phyloP scores from a whole-genome alignment of 2,113 vertebrate genomes.

The Indicator maculatus region DNA sequence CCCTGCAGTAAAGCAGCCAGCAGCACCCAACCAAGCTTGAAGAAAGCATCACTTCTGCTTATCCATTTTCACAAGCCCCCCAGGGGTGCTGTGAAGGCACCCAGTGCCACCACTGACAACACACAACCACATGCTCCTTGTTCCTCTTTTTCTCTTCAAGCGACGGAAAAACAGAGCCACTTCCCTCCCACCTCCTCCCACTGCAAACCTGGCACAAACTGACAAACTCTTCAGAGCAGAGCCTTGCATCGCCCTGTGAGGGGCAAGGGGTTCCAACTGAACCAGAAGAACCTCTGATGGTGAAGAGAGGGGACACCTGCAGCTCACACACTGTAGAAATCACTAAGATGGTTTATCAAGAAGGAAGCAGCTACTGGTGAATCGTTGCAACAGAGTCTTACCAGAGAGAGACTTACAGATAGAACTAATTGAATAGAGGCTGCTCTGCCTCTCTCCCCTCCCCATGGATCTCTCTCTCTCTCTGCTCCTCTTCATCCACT shows the following conservation, averaged over 20 bases:
- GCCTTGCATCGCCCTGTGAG: background rate
- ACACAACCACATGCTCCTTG: background rate
- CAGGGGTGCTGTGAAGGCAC: background rate
- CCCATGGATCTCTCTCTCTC: too few relatives aligned
- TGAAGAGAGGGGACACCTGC: background rate
- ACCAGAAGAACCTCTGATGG: background rate
- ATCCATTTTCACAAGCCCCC: background rate
- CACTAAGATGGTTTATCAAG: background rate
- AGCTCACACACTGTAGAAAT: background rate
- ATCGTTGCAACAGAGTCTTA: background rate
- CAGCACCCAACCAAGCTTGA: background rate
- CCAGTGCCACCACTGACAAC: background rate
- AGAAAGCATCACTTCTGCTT: conserved; percentile 34
- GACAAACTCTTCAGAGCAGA: background rate
- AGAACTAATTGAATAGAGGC: background rate
- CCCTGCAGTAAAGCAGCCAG: background rate
- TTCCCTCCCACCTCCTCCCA: background rate
- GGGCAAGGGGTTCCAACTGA: background rate
- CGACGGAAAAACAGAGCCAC: conserved; percentile 70
- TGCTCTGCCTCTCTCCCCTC: background rate
- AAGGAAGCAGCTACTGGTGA: background rate
- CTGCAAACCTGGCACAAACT: background rate
- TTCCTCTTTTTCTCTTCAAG: conserved; percentile 71
- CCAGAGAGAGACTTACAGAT: background rate
- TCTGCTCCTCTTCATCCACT: too few relatives aligned